Conservation (phyloP, 2,797 vertebrate species). For the Bryconaethiops microstoma region DNA sequence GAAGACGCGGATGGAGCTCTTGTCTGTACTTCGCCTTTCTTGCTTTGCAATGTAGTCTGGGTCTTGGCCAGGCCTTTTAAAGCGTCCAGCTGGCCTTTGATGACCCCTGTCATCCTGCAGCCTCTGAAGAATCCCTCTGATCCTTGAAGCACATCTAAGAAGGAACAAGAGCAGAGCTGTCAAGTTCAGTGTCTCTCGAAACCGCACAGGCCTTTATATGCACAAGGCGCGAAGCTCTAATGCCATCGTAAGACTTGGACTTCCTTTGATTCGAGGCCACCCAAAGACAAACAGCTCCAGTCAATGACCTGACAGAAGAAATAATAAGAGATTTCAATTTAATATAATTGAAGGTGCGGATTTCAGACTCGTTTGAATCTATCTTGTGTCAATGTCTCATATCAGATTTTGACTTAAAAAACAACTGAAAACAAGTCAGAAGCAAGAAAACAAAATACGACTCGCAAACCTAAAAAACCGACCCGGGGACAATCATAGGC, state of each 20-base stretch:
- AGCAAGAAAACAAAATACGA: too few relatives aligned
- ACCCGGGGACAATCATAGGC: too few relatives aligned
- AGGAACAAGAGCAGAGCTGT: constrained; percentile 55
- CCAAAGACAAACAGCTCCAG: constrained; percentile 26
- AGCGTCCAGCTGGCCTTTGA: constrained; percentile 77
- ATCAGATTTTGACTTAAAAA: neutral
- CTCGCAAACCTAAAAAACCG: too few relatives aligned
- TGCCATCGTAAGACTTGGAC: neutral
- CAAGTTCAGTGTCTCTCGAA: constrained; percentile 61
- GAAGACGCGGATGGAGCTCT: constrained; percentile 41
- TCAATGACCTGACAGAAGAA: neutral
- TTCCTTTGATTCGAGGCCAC: constrained; percentile 48
- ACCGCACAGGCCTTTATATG: constrained; percentile 45
- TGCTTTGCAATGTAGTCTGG: constrained; percentile 59
- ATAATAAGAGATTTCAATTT: neutral
- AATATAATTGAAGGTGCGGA: neutral
- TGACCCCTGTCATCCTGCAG: constrained; percentile 75
- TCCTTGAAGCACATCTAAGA: constrained; percentile 70
- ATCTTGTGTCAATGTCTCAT: too few relatives aligned
- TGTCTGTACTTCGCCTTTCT: constrained; percentile 52
- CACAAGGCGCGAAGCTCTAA: constrained; percentile 38
- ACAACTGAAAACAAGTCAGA: too few relatives aligned
- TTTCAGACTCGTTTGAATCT: neutral
- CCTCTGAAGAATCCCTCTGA: constrained; percentile 76
- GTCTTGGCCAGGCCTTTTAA: constrained; percentile 71